Conservation (phyloP, 2,113 vertebrate genomes). For the Pterophyllum scalare region DNA sequence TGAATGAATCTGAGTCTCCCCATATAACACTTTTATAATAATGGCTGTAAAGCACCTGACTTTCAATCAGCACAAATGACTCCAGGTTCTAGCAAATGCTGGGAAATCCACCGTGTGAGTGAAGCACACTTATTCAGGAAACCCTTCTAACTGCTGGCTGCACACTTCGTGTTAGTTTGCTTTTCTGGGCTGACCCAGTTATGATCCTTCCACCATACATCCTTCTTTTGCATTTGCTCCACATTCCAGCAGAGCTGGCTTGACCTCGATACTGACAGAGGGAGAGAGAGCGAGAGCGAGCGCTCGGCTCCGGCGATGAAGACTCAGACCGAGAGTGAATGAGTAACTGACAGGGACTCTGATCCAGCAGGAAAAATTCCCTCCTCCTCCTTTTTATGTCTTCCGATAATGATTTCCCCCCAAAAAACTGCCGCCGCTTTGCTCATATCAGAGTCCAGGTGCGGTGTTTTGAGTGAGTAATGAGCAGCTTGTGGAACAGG, state of each 20-base stretch:
- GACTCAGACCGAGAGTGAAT: not conserved
- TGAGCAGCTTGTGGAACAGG: not conserved
- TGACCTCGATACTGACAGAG: slow-evolving; percentile 39
- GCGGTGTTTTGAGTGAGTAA: not conserved
- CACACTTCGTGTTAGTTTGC: not conserved
- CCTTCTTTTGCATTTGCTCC: slow-evolving; percentile 19
- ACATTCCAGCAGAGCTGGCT: slow-evolving; percentile 39
- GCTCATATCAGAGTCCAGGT: not conserved
- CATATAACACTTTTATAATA: not conserved
- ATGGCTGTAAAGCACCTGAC: not conserved
- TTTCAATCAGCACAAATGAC: not conserved
- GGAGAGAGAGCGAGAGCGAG: not conserved
- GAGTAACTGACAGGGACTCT: slow-evolving; percentile 27
- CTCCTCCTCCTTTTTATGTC: slow-evolving; percentile 8
- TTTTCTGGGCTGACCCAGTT: slow-evolving; percentile 49
- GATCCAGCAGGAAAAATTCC: not conserved
- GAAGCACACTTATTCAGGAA: not conserved
- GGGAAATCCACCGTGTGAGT: slow-evolving; percentile 2
- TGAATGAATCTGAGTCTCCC: not conserved
- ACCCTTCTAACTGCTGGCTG: not conserved
- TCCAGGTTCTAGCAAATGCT: slow-evolving; percentile 6
- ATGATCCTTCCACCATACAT: slow-evolving; percentile 3
- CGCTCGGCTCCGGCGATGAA: not conserved
- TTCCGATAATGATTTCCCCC: not conserved
- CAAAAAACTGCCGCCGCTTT: not conserved